Conservation (phyloP, 2,797 vertebrate species). For the Cynodonichthys magdalenae region DNA sequence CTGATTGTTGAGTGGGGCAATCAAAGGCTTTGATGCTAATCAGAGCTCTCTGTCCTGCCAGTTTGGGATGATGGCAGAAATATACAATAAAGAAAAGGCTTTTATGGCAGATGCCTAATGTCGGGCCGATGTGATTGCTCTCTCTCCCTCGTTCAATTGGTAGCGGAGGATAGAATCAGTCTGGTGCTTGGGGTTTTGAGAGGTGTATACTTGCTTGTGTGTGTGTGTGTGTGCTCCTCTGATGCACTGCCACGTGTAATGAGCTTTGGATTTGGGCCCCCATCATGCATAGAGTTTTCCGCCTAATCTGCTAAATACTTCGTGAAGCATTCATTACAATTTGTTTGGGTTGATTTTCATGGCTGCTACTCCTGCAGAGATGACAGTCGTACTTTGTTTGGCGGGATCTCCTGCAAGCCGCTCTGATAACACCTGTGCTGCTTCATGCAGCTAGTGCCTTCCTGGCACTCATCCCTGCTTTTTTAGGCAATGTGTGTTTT, state of each 20-base stretch:
- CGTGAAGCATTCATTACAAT: constrained; percentile 62
- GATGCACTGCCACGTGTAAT: constrained; percentile 64
- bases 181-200: constrained; percentile 28
- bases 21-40: constrained; percentile 83
- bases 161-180: constrained; percentile 59
- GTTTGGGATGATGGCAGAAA: constrained; percentile 65
- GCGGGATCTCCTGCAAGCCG: constrained; percentile 45
- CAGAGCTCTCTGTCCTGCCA: constrained; percentile 69
- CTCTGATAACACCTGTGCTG: constrained; percentile 68
- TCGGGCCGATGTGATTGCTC: constrained; percentile 69
- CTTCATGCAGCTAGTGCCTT: constrained; percentile 62
- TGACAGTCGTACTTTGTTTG: constrained; percentile 59
- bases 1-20: constrained; percentile 82
- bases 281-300: constrained; percentile 48
- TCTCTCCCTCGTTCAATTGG: constrained; percentile 47
- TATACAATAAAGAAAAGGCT: constrained; percentile 70
- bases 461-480: constrained; percentile 60
- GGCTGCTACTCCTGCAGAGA: constrained; percentile 42
- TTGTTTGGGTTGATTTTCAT: constrained; percentile 62
- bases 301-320: constrained; percentile 70
- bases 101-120: constrained; percentile 57
- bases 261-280: constrained; percentile 65
- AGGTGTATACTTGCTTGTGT: constrained; percentile 34
- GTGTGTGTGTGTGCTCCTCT: constrained; percentile 32
- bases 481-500: constrained; percentile 45